Evolutionary conservation across 1,140 invertebrate genomes (phyloP), one percentile per base, ranked within the genome.

Genomic region (Diprion similis): DNA sequence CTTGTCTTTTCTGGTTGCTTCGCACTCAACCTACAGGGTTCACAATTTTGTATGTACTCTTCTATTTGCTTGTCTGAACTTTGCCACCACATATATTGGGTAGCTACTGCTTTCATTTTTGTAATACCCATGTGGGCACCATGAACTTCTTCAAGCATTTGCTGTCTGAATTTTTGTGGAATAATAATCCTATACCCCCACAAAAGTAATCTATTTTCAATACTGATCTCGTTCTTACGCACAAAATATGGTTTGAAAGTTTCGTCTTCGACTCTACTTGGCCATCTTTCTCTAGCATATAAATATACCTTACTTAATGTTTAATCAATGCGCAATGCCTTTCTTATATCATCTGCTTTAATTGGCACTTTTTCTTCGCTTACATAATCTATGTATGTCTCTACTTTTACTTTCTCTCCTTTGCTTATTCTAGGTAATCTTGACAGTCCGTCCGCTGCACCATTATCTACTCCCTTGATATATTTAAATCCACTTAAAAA

Each of bases 1-100:
- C 17, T 13, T 77, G 82, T 45, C 70, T 73, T 75, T 48, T 45
- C 37, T 67, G 73, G 45, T 69, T 37, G 17, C 66, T 66, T 74
- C 70, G 68, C 66, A 73, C 72, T 76, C 48, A 64, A 67, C 46
- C 70, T 67, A 74, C 85, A 87, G 9, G 66, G 24, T 11, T 75
- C 37, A 78, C 82, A 85, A 68, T 66, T 71, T 70, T 71, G 73
- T 18, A 73, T 73, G 46, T 69, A 72, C 6, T 68, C 65, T 78
- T 88, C 83, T 19, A 87, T 86, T 0, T 86, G 81, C 17, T 67
- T 70, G 73, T 88, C 78, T 13, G 86, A 72, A 19, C 76, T 78
- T 37, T 80, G 84, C 85, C 85, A 89, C 79, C 79, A 89, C 47
- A 87, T 76, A 72, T 85, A 83, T 18, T 76, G 76, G 19, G 84